phyloP scores from a whole-genome alignment of 2,797 vertebrate genomes.

The Ptychobarbus kaznakovi region DNA sequence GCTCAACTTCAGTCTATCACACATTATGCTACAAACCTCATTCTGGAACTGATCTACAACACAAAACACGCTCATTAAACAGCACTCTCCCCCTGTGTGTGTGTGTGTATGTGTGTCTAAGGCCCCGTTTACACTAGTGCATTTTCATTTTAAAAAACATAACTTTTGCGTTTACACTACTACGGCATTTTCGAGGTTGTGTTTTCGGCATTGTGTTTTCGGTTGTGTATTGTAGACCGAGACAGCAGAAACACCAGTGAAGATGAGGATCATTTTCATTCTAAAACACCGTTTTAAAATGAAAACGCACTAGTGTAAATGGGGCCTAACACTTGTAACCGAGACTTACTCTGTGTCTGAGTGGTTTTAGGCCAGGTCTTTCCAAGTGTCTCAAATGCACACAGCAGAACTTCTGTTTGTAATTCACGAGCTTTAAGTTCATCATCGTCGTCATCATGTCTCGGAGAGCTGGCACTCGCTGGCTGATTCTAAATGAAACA shows the following conservation, averaged over 20 bases:
- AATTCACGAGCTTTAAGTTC: slow-evolving; percentile 86
- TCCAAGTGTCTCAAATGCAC: slow-evolving; percentile 91
- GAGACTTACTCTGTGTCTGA: slow-evolving; percentile 85
- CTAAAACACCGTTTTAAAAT: too few species aligned
- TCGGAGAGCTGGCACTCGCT: slow-evolving; percentile 69
- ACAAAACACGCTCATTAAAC: not conserved
- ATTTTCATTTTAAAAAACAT: too few species aligned
- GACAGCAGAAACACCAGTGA: too few species aligned
- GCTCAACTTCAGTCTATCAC: slow-evolving; percentile 90
- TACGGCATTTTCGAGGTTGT: too few species aligned
- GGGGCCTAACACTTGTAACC: too few species aligned
- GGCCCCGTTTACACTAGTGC: too few species aligned
- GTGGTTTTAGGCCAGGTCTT: slow-evolving; percentile 89
- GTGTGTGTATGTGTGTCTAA: not conserved
- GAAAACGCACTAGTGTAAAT: too few species aligned
- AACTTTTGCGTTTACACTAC: too few species aligned
- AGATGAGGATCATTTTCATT: too few species aligned
- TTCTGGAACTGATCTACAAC: slow-evolving; percentile 84
- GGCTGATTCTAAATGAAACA: slow-evolving; percentile 79
- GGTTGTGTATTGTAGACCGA: too few species aligned
- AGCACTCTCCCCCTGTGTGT: not conserved
- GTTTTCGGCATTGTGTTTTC: too few species aligned
- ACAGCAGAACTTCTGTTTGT: slow-evolving; percentile 87
- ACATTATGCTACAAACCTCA: slow-evolving; percentile 93
- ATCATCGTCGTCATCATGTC: slow-evolving; percentile 72